These are phyloP conservation scores for silkworm (Bombyx mori) DNA, from an alignment of 1,140 invertebrate species.

Conservation along the genomic window ASM3026992v2 NC_085126.1:8253001-8253500, in stretches of 20 bases:
- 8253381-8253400: not conserved
- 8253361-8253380: not conserved
- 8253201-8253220: not conserved
- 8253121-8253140: not conserved
- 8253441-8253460: not conserved
- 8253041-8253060: not conserved
- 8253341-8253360: not conserved
- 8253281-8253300: not conserved
- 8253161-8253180: constrained; percentile 4
- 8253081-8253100: not conserved
- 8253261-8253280: not conserved
- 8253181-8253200: not conserved
- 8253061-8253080: not conserved
- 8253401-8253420: not conserved
- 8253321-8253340: constrained; percentile 1
- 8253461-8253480: too few species aligned
- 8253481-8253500: too few species aligned
- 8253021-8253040: not conserved
- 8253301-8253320: not conserved
- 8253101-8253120: not conserved
- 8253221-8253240: not conserved
- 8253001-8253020: too few species aligned
- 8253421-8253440: not conserved
- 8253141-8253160: not conserved
- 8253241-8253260: constrained; percentile 1